Evolutionary conservation across 30 jellyfish, hydroid and myxozoan species (phyloP).

Genomic region (Cassiopea xamachana): DNA sequence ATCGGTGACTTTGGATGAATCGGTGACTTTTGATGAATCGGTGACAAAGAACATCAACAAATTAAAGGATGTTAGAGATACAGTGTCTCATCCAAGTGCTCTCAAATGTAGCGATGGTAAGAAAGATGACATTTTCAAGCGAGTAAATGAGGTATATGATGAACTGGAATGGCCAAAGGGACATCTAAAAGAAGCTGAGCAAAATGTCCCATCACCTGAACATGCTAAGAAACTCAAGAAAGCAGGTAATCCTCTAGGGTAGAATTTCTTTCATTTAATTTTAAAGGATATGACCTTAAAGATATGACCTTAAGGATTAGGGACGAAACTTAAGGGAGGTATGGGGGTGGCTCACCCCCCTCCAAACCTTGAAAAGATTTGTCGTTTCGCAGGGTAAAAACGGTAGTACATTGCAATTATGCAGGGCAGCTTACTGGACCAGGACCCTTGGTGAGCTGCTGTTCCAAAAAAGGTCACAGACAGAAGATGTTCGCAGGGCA

Average conservation of each 20-base stretch:
- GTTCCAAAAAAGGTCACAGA: background rate
- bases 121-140: background rate
- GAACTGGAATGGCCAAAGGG: background rate
- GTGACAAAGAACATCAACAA: background rate
- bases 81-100: background rate
- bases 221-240: background rate
- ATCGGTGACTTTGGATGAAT: no score
- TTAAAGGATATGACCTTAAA: background rate
- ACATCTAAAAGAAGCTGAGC: background rate
- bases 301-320: background rate
- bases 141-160: background rate
- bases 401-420: no score
- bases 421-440: background rate
- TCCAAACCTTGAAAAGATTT: background rate
- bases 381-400: no score
- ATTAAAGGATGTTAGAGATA: background rate
- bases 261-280: no score
- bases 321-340: background rate
- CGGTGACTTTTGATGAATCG: no score
- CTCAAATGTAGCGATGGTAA: background rate
- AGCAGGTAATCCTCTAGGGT: background rate
- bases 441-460: background rate
- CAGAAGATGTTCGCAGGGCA: background rate
- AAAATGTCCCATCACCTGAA: background rate
- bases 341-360: background rate